Conservation (phyloP, 2,797 vertebrate species). For the Antennarius maculatus region DNA sequence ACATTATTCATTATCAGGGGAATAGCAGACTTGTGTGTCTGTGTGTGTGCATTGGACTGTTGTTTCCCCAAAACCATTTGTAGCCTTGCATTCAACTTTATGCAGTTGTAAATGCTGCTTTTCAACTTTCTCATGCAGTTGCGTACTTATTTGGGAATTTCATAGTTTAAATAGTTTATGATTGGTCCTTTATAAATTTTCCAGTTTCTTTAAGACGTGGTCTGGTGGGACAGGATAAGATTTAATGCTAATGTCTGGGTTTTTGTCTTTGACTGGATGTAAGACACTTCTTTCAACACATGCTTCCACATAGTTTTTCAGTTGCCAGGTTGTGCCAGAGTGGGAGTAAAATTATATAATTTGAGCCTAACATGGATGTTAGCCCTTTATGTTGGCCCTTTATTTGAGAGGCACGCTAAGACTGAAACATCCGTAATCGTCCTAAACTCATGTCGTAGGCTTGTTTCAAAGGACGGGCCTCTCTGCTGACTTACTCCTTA, state of each 20-base stretch:
- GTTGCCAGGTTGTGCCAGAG: conserved; percentile 4
- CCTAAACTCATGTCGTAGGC: conserved; percentile 35
- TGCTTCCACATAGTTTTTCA: too few relatives aligned
- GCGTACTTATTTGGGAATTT: neutral
- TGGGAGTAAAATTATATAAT: conserved; percentile 33
- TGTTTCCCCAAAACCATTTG: neutral
- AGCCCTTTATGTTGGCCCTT: conserved; percentile 39
- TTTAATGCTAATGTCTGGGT: too few relatives aligned
- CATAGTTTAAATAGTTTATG: neutral
- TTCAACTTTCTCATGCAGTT: neutral
- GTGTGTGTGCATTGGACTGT: neutral
- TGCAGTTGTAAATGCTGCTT: neutral
- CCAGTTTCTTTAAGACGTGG: neutral
- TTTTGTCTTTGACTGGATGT: too few relatives aligned
- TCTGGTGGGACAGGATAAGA: too few relatives aligned
- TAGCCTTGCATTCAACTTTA: neutral
- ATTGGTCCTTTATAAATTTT: neutral
- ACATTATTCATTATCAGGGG: neutral
- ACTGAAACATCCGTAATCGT: conserved; percentile 41
- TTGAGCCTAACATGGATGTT: conserved; percentile 34
- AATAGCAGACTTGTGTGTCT: neutral
- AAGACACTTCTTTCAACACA: too few relatives aligned
- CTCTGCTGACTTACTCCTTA: conserved; percentile 25
- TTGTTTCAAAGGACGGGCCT: conserved; percentile 45
- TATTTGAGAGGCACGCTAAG: conserved; percentile 30